Conservation (phyloP, 2,113 vertebrate species). For the Tinamus guttatus region DNA sequence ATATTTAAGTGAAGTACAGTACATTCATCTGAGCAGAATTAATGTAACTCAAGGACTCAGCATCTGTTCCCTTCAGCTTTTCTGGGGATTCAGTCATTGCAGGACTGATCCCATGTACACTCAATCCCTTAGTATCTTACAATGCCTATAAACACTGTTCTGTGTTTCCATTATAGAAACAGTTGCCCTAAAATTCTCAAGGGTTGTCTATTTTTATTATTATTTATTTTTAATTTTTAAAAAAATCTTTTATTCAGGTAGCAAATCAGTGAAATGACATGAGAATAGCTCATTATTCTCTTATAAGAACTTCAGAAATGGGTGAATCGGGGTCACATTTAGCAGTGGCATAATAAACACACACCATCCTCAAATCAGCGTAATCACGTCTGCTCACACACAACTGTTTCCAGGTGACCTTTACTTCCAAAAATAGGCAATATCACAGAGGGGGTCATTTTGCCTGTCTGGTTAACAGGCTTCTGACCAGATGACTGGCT, state of each 20-base stretch:
- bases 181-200: background rate
- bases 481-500: background rate
- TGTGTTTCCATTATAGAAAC: background rate
- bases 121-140: background rate
- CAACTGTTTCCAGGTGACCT: background rate
- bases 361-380: background rate
- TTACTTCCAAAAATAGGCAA: background rate
- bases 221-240: background rate
- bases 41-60: conserved; percentile 46
- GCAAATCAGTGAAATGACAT: background rate
- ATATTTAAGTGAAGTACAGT: conserved; percentile 47
- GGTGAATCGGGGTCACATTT: background rate
- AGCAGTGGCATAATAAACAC: background rate
- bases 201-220: background rate
- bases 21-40: conserved; percentile 62
- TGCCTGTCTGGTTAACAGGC: background rate
- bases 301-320: background rate
- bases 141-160: background rate
- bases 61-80: conserved; percentile 54
- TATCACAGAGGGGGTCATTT: background rate
- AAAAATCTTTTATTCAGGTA: background rate
- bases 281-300: background rate
- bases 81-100: background rate
- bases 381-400: background rate
- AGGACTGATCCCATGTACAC: background rate